phyloP scores from a whole-genome alignment of 2,113 vertebrate species.

The Sander vitreus region DNA sequence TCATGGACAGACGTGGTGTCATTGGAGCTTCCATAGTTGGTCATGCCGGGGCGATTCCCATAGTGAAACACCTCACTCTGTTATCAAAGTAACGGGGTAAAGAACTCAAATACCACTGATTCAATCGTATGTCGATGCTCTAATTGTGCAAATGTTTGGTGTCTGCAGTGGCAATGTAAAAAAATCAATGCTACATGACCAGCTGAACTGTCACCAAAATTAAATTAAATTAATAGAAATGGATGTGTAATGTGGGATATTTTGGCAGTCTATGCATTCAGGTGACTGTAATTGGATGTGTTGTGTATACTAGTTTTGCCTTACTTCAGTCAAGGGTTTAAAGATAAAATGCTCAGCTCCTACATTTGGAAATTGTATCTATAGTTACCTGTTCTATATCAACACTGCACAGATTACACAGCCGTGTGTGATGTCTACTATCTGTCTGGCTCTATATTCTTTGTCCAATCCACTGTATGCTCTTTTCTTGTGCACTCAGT shows the following conservation, averaged over 20 bases:
- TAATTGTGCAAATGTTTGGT: slow-evolving; percentile 28
- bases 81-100: no score
- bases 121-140: slow-evolving; percentile 16
- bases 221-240: slow-evolving; percentile 27
- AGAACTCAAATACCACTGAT: slow-evolving; percentile 16
- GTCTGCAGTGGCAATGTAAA: slow-evolving; percentile 1
- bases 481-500: background rate
- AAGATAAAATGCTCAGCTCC: slow-evolving; percentile 8
- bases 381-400: slow-evolving; percentile 9
- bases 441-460: background rate
- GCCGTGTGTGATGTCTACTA: background rate
- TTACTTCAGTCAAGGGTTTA: background rate
- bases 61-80: no score
- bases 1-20: no score
- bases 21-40: no score
- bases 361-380: slow-evolving; percentile 3
- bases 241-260: slow-evolving; percentile 11
- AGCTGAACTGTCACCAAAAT: slow-evolving; percentile 42
- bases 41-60: no score
- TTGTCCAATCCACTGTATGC: background rate
- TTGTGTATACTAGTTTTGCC: background rate
- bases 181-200: slow-evolving; percentile 32
- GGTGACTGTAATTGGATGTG: slow-evolving; percentile 12
- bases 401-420: background rate
- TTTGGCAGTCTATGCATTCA: slow-evolving; percentile 1